phyloP scores from a whole-genome alignment of 2,888 invertebrate species.

The Chrysina gloriosa region DNA sequence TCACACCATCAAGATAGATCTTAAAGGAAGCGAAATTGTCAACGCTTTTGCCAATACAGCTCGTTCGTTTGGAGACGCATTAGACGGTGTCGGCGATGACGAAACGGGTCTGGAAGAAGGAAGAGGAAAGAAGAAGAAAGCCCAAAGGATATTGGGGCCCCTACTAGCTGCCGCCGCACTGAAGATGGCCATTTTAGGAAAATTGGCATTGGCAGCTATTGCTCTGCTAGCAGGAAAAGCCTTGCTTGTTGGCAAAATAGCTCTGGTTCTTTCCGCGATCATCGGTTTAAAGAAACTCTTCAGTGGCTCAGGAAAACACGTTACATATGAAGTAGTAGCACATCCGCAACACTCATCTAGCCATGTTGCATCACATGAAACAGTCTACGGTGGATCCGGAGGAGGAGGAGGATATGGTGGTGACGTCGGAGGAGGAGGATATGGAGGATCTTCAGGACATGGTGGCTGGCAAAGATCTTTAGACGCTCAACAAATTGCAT shows the following conservation, averaged over 20 bases:
- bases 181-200: constrained; percentile 83
- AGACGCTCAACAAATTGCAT: constrained; percentile 82
- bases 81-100: constrained; percentile 73
- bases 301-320: constrained; percentile 76
- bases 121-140: constrained; percentile 83
- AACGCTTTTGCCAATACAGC: constrained; percentile 84
- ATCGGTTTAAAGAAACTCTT: constrained; percentile 87
- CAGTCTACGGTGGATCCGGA: constrained; percentile 67
- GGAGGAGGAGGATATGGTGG: constrained; percentile 66
- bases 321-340: constrained; percentile 88
- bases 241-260: constrained; percentile 85
- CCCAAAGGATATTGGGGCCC: constrained; percentile 81
- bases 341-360: constrained; percentile 83
- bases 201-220: constrained; percentile 82
- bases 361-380: constrained; percentile 77
- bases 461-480: constrained; percentile 82
- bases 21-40: constrained; percentile 86
- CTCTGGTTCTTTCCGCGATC: constrained; percentile 83
- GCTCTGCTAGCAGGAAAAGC: constrained; percentile 90
- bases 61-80: constrained; percentile 81
- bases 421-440: constrained; percentile 69
- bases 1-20: constrained; percentile 85
- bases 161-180: constrained; percentile 79
- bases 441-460: constrained; percentile 73
- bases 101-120: constrained; percentile 70